phyloP scores from a whole-genome alignment of 2,888 invertebrate species.

The Timema podura region DNA sequence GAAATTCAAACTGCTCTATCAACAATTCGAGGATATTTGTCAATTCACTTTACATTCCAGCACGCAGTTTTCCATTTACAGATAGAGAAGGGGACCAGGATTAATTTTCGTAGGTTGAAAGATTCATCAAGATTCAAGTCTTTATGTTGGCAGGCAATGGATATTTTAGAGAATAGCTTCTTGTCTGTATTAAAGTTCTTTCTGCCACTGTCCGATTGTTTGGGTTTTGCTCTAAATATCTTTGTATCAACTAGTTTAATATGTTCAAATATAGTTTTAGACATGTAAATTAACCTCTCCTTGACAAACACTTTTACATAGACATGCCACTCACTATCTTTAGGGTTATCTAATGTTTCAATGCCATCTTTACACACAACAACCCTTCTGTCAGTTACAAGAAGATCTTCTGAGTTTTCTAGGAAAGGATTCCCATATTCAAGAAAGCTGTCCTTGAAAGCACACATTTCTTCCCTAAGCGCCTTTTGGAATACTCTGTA shows the following conservation, averaged over 20 bases:
- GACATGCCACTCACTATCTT: too few species aligned
- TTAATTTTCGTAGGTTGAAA: not conserved
- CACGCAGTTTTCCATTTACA: not conserved
- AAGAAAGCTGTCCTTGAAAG: too few species aligned
- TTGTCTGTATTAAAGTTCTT: not conserved
- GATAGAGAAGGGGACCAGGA: conserved; percentile 1
- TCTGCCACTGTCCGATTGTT: not conserved
- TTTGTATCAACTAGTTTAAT: not conserved
- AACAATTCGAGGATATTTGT: not conserved
- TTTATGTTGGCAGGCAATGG: not conserved
- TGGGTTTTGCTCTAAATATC: not conserved
- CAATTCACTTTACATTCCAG: conserved; percentile 1
- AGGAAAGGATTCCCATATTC: too few species aligned
- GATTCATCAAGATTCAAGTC: not conserved
- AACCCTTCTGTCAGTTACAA: too few species aligned
- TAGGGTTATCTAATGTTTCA: too few species aligned
- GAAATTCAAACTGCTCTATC: not conserved
- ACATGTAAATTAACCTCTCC: not conserved
- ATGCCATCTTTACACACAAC: too few species aligned
- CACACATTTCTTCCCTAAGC: too few species aligned
- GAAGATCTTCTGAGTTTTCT: too few species aligned
- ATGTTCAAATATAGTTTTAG: not conserved
- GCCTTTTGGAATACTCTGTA: too few species aligned
- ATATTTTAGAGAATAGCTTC: not conserved
- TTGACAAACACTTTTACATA: not conserved